phyloP scores from a whole-genome alignment of 1,140 invertebrate species.

The Periplaneta americana region DNA sequence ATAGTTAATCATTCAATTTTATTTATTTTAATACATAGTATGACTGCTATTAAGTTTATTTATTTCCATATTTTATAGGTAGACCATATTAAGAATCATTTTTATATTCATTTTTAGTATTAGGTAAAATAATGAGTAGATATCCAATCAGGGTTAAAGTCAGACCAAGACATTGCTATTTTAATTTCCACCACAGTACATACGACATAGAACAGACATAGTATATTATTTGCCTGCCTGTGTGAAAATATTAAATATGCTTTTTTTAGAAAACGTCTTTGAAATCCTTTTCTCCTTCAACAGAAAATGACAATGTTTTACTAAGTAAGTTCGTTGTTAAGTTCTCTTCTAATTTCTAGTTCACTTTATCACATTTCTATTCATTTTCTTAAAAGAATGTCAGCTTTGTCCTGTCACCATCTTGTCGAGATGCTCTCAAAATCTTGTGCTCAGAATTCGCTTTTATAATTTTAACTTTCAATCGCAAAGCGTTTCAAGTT shows the following conservation, averaged over 20 bases:
- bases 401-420: background rate
- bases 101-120: background rate
- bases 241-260: background rate
- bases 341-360: background rate
- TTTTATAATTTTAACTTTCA: background rate
- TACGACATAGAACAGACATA: background rate
- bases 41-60: background rate
- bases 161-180: background rate
- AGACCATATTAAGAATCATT: background rate
- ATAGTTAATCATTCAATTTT: background rate
- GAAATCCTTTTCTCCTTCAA: background rate
- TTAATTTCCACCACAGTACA: background rate
- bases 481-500: background rate
- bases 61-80: no score
- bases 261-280: background rate
- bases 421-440: background rate
- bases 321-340: background rate
- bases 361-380: background rate
- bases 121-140: background rate
- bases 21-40: background rate
- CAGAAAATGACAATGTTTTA: background rate
- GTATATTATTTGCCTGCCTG: background rate
- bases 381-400: background rate
- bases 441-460: background rate
- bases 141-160: background rate